Base-by-base conservation (phyloP, 2,888 invertebrate genomes). In the Palloptera scutellata region DNA sequence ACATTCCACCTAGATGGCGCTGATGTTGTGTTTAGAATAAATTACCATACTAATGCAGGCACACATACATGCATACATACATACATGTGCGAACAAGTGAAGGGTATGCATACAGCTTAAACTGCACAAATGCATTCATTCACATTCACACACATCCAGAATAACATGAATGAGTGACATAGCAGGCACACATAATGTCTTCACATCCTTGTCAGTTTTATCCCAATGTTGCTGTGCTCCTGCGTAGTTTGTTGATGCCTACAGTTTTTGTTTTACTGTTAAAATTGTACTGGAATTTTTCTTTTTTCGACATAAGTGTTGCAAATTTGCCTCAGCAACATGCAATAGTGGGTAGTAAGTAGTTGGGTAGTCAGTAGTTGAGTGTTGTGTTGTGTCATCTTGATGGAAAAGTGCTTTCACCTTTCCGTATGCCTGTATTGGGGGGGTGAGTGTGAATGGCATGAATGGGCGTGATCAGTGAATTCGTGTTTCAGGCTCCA, bases 401-500 rank as follows among this genome's bases (percentile, higher is more conserved):
- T 72, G 64, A 65, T 66, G 64, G 66, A 64, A 70, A 70, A 67
- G 70, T 67, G 68, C 72, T 69, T 72, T 72, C 72, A 72, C 70
- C 72, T 70, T 66, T 72, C 5, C 15, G 11, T 15, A 6, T 15
- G 10, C n/a, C 10, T 13, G 13, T 48, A 15, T 15, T 45, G 45
- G 45, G 1, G 11, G 48, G 48, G 48, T 15, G 48, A 1, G 15
- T 11, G 6, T 30, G 30, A 30, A 30, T 30, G 6, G 30, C 2
- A 30, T 30, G 30, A 30, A 30, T 30, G 30, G 30, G 30, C 6
- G 6, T 30, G 3, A 30, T 30, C 30, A 30, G 6, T 30, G 30
- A 30, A 30, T 30, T 30, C 30, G 6, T 30, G 30, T 30, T 30
- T 30, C 30, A 30, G 30, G 30, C 30, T 30, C 30, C 3, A 30